Evolutionary conservation across 2,797 vertebrate genomes (phyloP), one percentile per base, ranked within the genome.

Genomic region (Gallinago nigripennis): DNA sequence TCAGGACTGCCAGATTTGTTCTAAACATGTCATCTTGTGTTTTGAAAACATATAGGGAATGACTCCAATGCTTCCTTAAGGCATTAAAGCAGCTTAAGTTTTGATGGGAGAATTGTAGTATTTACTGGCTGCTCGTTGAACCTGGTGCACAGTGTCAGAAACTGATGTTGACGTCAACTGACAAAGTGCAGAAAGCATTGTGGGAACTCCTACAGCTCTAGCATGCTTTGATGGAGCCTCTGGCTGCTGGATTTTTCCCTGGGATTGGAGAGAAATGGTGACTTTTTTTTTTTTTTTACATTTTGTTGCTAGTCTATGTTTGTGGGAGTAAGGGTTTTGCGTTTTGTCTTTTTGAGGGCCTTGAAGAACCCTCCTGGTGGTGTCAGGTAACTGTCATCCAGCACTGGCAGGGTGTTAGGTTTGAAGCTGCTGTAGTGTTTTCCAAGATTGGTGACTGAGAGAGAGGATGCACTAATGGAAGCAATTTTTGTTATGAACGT

Each of bases 111-210:
- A 76, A 54, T 35, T 83, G 48, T 81, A 66, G 17, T 71, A 27
- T 16, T 11, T 65, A 19, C 14, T 12, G 2, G 31, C 53, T 66
- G 64, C 37, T 70, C 23, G 17, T 79, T 86, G 75, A 72, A 35
- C 30, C 35, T 72, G 6, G 0, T 17, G 27, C 0, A 1, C 0
- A 0, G 1, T 80, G 78, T 70, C 35, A 69, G 73, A 81, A 80
- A 19, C 70, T 86, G 77, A 60, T 68, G 33, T 9, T 95, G 81
- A 43, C 80, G 66, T 86, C 37, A 37, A 1, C 9, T 65, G 88
- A 79, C 73, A 73, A 46, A n/a, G 50, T 90, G 60, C 56, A 61
- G 61, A 92, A 77, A 45, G 41, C 8, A 1, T 54, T 58, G 60
- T 82, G 41, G 37, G 20, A 64, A 41, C 41, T 75, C 10, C 31